Conservation (phyloP, 64 coral and sea anemone genomes). For the Montipora sp. region DNA sequence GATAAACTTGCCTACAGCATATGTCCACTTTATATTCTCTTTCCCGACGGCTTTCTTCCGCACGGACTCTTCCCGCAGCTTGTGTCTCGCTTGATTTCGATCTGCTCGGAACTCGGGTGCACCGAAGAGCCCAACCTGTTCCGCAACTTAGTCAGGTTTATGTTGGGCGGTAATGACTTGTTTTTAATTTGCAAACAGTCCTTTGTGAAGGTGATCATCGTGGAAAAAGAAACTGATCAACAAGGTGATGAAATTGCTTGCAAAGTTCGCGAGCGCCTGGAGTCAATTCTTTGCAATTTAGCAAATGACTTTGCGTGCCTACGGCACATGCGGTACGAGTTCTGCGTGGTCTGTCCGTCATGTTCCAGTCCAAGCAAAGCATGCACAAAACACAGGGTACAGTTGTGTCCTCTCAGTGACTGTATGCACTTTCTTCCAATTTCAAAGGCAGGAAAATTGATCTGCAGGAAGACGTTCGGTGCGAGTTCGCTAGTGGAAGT, state of each 20-base stretch:
- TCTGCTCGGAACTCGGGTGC: constrained; percentile 28
- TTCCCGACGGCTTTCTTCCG: constrained; percentile 62
- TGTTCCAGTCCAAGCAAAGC: not conserved
- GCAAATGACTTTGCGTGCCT: constrained; percentile 41
- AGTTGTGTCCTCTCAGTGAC: not conserved
- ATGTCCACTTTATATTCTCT: constrained; percentile 50
- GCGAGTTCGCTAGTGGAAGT: constrained; percentile 25
- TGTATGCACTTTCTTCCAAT: constrained; percentile 47
- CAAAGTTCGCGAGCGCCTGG: constrained; percentile 8
- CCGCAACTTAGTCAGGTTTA: constrained; percentile 50
- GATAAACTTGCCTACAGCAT: not conserved
- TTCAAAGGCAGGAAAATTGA: constrained; percentile 10
- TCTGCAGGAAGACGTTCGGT: constrained; percentile 52
- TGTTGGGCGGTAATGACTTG: constrained; percentile 36
- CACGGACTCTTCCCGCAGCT: constrained; percentile 50
- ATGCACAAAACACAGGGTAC: not conserved
- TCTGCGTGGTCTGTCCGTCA: constrained; percentile 29
- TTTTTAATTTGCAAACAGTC: constrained; percentile 52
- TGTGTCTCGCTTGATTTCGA: constrained; percentile 54
- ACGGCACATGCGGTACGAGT: constrained; percentile 40
- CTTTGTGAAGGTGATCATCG: constrained; percentile 41
- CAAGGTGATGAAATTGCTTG: not conserved
- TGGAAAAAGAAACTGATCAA: not conserved
- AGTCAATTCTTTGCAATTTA: constrained; percentile 20
- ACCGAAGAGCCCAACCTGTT: constrained; percentile 52